Base-by-base conservation (phyloP, 2,113 vertebrate species). In the Caranx melampygus region DNA sequence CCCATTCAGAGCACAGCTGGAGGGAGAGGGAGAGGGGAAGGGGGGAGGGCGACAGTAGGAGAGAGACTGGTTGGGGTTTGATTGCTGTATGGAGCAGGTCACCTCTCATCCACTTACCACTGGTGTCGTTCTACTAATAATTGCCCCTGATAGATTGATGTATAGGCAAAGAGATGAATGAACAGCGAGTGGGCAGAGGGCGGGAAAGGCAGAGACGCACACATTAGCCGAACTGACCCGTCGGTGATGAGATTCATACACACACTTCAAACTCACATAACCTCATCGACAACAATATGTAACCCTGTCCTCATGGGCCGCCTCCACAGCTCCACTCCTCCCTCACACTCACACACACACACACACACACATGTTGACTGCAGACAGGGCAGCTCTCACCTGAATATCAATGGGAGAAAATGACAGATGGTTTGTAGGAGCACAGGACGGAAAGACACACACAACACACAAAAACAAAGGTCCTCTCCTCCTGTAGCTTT, bases 1-100 rank as follows among this genome's bases (percentile, higher is more conserved):
- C 81, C 88, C 78, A 78, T 93, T 93, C 89, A 81, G 83, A 88
- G 89, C 91, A 82, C 88, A 92, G 91, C 88, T 91, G 89, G 91
- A 89, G 80, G 52, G 83, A 66, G 80, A 65, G 52, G 26, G 37
- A 55, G 45, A 47, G 68, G 49, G 64, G 40, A 44, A 16, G 18
- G 47, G 18, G 47, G 6, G 47, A 49, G 47, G 18, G 47, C 16
- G 47, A 49, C 47, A 42, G 51, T 62, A 59, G 42, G 79, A 73
- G 75, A 67, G 72, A 68, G 37, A 21, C 34, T 5, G 81, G 70
- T 72, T 78, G 42, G 40, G 79, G 76, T 83, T 77, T 87, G 89
- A 87, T 85, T 88, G 84, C 84, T 87, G 54, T 51, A 83, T 68
- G 86, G 52, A 21, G 35, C 83, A 86, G 87, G 85, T 89, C 87